Percentiles rank a stretch among this genome's conserved stretches.
Conservation (phyloP, 2,888 invertebrate species). For the Blastobasis lacticolella region DNA sequence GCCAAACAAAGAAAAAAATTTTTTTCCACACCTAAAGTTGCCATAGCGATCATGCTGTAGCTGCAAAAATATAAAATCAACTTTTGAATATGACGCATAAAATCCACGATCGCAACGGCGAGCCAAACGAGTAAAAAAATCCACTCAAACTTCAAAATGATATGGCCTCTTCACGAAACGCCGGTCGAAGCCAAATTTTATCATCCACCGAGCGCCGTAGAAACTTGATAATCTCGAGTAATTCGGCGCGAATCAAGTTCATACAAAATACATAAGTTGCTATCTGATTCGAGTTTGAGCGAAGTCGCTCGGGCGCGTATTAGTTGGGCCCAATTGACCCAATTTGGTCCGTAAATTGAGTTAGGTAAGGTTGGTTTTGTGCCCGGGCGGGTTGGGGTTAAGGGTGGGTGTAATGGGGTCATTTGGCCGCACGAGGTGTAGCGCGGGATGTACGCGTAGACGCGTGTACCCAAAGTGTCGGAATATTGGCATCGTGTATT, state of each 20-base stretch:
- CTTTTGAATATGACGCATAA: not conserved
- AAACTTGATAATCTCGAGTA: slow-evolving; percentile 41
- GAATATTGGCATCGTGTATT: slow-evolving; percentile 52
- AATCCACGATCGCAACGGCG: not conserved
- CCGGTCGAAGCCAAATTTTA: slow-evolving; percentile 6
- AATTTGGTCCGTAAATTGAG: slow-evolving; percentile 30
- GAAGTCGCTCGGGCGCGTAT: slow-evolving; percentile 41
- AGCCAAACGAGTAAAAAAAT: slow-evolving; percentile 2
- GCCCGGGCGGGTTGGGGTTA: slow-evolving; percentile 20
- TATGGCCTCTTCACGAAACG: slow-evolving; percentile 5
- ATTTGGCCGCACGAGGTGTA: slow-evolving; percentile 58
- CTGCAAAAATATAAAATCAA: not conserved
- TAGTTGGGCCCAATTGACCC: slow-evolving; percentile 22
- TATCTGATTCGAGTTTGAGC: slow-evolving; percentile 45
- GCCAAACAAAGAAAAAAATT: no score
- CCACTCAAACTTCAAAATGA: slow-evolving; percentile 5
- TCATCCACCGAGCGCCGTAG: slow-evolving; percentile 14
- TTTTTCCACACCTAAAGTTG: no score
- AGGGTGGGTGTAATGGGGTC: slow-evolving; percentile 58
- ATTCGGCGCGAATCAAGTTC: slow-evolving; percentile 42
- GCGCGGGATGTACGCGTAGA: slow-evolving; percentile 40
- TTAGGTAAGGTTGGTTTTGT: slow-evolving; percentile 37
- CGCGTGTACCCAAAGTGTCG: slow-evolving; percentile 49
- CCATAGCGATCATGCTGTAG: not conserved
- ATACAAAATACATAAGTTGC: slow-evolving; percentile 49